A percentile compares a stretch with the other conserved stretches of the same genome.
phyloP scores from a whole-genome alignment of 2,888 invertebrate genomes.

The Machimus atricapillus region DNA sequence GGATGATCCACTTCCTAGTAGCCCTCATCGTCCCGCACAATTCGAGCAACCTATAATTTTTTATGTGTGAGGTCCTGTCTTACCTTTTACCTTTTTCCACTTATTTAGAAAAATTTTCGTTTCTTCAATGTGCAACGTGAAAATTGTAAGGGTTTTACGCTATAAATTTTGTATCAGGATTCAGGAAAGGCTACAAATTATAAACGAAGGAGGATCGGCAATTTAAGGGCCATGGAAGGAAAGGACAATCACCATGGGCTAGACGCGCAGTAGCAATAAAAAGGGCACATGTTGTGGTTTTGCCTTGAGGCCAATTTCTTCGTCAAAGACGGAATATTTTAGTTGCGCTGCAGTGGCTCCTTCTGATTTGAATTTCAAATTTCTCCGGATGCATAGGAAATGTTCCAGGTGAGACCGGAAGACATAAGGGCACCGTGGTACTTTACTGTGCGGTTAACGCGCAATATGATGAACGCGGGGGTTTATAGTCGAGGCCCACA shows the following conservation, averaged over 20 bases:
- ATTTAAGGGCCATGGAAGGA: neutral
- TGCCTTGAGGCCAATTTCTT: neutral
- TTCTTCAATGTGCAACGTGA: neutral
- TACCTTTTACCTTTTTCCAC: neutral
- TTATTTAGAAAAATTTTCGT: neutral
- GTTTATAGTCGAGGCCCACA: neutral
- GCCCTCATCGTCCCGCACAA: neutral
- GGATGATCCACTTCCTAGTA: neutral
- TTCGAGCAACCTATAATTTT: neutral
- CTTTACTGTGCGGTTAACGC: neutral
- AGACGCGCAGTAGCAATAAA: neutral
- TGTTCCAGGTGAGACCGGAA: neutral
- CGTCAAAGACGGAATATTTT: slow-evolving; percentile 20
- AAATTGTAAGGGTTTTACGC: neutral
- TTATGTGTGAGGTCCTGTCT: neutral
- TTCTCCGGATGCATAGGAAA: neutral
- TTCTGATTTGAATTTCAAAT: slow-evolving; percentile 34
- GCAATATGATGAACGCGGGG: neutral
- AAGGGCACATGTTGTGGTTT: neutral
- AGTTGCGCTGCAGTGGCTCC: slow-evolving; percentile 26
- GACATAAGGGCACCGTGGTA: neutral
- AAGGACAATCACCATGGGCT: neutral
- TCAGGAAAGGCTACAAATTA: neutral
- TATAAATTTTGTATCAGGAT: neutral
- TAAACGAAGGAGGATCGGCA: neutral